Percentiles rank a stretch among this genome's conserved stretches.
These are phyloP conservation scores for Rhyacophila brunnea DNA, from an alignment of 1,140 invertebrate genomes.

Conservation along the genomic window DNA sequence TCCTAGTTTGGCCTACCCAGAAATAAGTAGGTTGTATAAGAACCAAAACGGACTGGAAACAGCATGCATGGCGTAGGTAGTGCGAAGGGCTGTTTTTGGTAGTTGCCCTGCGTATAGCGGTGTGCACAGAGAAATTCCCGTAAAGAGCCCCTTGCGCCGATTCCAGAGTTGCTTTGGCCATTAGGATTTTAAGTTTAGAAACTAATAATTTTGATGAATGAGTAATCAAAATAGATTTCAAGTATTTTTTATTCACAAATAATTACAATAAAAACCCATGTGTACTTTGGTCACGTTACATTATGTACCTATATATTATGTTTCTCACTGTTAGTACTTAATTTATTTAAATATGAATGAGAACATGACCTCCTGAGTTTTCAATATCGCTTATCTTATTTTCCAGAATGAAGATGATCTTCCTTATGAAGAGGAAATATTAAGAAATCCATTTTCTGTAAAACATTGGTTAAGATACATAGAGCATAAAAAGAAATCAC, in stretches of 20 bases:
- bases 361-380: background rate
- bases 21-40: too few relatives aligned
- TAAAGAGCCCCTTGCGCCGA: too few relatives aligned
- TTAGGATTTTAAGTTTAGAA: too few relatives aligned
- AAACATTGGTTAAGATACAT: slow-evolving; percentile 98
- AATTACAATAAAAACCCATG: background rate
- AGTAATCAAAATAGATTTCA: background rate
- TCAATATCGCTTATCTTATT: slow-evolving; percentile 33
- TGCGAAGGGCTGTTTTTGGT: too few relatives aligned
- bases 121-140: too few relatives aligned
- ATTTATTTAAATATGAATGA: background rate
- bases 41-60: too few relatives aligned
- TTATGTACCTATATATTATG: background rate
- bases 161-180: too few relatives aligned
- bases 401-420: slow-evolving; percentile 88
- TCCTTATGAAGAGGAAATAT: slow-evolving; percentile 97
- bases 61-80: too few relatives aligned
- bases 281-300: background rate
- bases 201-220: background rate
- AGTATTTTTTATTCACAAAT: background rate
- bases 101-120: too few relatives aligned
- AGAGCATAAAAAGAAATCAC: slow-evolving; percentile 87
- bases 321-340: background rate
- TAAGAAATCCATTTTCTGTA: slow-evolving; percentile 94
- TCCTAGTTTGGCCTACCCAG: too few relatives aligned